phyloP scores from a whole-genome alignment of 2,113 vertebrate genomes.

The Dunckerocampus dactyliophorus region DNA sequence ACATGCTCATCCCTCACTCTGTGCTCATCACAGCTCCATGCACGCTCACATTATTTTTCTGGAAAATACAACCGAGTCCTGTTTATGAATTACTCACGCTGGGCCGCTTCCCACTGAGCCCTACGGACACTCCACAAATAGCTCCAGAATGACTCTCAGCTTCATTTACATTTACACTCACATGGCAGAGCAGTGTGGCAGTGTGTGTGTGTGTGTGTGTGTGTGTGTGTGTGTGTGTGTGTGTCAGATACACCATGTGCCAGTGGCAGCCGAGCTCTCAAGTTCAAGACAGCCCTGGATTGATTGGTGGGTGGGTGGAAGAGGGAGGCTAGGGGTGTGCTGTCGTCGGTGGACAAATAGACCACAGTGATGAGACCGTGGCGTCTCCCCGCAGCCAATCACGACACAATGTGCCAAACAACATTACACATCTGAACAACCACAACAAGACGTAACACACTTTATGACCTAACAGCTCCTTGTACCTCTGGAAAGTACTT shows the following conservation, averaged over 20 bases:
- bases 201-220: conserved; percentile 5
- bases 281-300: conserved; percentile 25
- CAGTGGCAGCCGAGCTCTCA: conserved; percentile 51
- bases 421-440: conserved; percentile 38
- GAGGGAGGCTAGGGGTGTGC: conserved; percentile 27
- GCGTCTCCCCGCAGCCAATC: conserved; percentile 11
- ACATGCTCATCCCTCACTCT: neutral
- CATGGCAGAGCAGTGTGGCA: conserved; percentile 25
- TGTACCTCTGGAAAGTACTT: neutral
- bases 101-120: conserved; percentile 52
- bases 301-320: conserved; percentile 11
- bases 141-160: conserved; percentile 57
- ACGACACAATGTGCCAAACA: conserved; percentile 45
- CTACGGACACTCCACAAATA: conserved; percentile 66
- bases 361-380: conserved; percentile 45
- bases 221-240: conserved; percentile 6
- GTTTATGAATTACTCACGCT: conserved; percentile 60
- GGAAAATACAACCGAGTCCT: conserved; percentile 24
- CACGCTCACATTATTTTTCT: conserved; percentile 4
- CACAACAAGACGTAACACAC: conserved; percentile 1
- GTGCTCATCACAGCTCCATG: neutral
- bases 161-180: conserved; percentile 59
- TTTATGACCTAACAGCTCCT: neutral
- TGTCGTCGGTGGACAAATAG: conserved; percentile 50
- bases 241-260: conserved; percentile 41